Percentiles rank a stretch among this genome's conserved stretches.
phyloP scores from a whole-genome alignment of 2,113 vertebrate species.

The Canis aureus region DNA sequence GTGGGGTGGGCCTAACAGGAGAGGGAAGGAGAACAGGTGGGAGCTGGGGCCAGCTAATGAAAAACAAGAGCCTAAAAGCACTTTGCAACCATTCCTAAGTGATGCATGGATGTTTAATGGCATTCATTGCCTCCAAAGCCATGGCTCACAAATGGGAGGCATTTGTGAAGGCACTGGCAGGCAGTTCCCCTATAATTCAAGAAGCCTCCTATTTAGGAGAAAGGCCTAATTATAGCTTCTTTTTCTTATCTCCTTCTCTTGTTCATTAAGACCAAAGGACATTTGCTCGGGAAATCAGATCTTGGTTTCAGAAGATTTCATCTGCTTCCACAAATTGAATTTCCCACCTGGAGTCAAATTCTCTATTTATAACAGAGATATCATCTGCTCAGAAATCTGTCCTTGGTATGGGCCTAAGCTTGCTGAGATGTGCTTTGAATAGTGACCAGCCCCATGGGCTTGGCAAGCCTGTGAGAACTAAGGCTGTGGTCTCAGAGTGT shows the following conservation, averaged over 20 bases:
- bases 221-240: constrained; percentile 81
- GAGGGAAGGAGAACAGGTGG: neutral
- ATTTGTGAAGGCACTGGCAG: constrained; percentile 80
- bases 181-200: constrained; percentile 76
- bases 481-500: neutral
- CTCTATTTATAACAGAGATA: constrained; percentile 79
- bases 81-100: constrained; percentile 62
- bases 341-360: constrained; percentile 83
- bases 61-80: constrained; percentile 60
- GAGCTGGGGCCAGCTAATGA: constrained; percentile 53
- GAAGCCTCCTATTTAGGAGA: constrained; percentile 76
- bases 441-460: constrained; percentile 41
- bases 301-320: constrained; percentile 70
- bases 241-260: constrained; percentile 74
- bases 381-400: constrained; percentile 78
- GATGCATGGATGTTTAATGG: constrained; percentile 57
- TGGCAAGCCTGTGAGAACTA: neutral
- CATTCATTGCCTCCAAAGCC: constrained; percentile 66
- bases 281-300: constrained; percentile 79
- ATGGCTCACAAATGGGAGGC: constrained; percentile 75
- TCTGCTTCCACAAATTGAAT: constrained; percentile 80
- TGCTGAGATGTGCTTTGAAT: constrained; percentile 70
- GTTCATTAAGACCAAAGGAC: constrained; percentile 83
- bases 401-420: constrained; percentile 63
- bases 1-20: neutral